Conservation (phyloP, 2,113 vertebrate species). For the Aphyosemion australe region DNA sequence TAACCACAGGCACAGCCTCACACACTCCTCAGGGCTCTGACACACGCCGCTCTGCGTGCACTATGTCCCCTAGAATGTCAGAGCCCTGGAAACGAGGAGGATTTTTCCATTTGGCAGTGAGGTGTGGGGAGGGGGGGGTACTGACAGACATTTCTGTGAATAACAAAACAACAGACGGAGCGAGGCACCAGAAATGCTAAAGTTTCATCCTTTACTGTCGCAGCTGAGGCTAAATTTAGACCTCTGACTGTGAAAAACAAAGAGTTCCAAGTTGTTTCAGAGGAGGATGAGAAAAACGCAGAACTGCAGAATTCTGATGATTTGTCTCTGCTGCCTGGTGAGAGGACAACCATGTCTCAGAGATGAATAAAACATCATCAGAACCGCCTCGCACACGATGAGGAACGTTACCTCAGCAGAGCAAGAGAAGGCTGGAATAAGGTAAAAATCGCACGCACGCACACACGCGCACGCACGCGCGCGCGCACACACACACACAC, state of each 20-base stretch:
- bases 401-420: constrained; percentile 43
- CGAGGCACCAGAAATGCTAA: constrained; percentile 30
- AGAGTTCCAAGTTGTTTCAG: constrained; percentile 29
- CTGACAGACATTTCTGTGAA: constrained; percentile 31
- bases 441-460: constrained; percentile 30
- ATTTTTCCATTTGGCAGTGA: background rate
- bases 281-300: background rate
- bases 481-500: background rate
- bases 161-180: constrained; percentile 46
- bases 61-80: background rate
- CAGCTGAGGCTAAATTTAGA: constrained; percentile 49
- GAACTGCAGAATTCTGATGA: constrained; percentile 33
- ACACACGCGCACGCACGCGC: background rate
- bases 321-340: background rate
- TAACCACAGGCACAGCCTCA: constrained; percentile 68
- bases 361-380: constrained; percentile 64
- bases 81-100: background rate
- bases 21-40: constrained; percentile 46
- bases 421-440: constrained; percentile 42
- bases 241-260: constrained; percentile 32
- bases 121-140: background rate
- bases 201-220: constrained; percentile 40
- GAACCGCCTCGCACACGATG: constrained; percentile 44
- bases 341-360: background rate
- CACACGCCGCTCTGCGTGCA: constrained; percentile 29